Evolutionary conservation across 2,113 vertebrate genomes (phyloP).

Genomic region (Platycercus adscitus): DNA sequence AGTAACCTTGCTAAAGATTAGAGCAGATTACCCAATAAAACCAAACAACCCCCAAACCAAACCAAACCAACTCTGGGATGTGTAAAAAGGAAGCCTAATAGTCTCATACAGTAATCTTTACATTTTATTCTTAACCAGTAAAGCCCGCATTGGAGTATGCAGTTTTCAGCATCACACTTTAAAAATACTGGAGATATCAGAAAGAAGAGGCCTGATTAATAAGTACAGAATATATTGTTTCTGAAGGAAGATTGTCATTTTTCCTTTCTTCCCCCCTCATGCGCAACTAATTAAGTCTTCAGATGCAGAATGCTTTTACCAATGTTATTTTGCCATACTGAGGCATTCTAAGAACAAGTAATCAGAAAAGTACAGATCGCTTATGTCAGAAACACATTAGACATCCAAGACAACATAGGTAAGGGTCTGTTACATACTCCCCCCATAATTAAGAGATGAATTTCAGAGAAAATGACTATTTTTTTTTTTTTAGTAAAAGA

Average conservation of each 20-base stretch:
- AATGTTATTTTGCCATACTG: neutral
- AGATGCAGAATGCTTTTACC: neutral
- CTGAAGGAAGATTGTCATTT: neutral
- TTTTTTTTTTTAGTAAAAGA: neutral
- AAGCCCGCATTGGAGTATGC: rapidly evolving
- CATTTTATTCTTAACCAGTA: neutral
- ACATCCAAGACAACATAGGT: neutral
- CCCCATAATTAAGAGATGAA: neutral
- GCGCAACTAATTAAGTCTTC: neutral
- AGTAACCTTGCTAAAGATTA: neutral
- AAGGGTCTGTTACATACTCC: neutral
- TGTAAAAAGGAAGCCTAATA: neutral
- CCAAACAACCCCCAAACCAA: neutral
- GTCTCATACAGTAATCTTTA: neutral
- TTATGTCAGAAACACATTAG: neutral
- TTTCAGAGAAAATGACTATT: neutral
- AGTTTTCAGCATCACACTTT: neutral
- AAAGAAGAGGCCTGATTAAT: neutral
- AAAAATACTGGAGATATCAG: neutral
- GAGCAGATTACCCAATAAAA: neutral
- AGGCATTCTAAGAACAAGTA: neutral
- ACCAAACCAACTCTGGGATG: neutral
- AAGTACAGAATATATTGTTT: neutral
- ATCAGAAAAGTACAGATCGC: neutral
- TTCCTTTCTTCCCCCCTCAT: neutral